A percentile compares a stretch with the other conserved stretches of the same genome.
Conservation (phyloP, 1,140 invertebrate species). For the Samia ricini region DNA sequence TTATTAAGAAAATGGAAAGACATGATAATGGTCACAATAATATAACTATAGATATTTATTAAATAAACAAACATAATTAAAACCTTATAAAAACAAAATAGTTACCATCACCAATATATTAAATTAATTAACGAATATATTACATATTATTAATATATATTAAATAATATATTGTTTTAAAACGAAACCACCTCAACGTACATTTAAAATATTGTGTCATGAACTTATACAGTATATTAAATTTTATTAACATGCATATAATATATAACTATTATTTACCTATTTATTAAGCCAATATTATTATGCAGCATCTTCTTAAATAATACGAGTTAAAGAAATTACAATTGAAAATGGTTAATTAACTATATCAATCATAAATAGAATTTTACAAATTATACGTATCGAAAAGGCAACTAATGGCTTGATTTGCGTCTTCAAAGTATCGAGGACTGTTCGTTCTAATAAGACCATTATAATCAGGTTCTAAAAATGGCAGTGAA, state of each 20-base stretch:
- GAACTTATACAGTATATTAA: too few relatives aligned
- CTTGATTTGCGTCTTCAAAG: conserved; percentile 67
- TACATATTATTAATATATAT: not conserved
- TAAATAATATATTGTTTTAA: not conserved
- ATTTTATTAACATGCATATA: too few relatives aligned
- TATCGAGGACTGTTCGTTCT: conserved; percentile 59
- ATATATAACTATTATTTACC: too few relatives aligned
- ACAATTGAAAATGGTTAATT: too few relatives aligned
- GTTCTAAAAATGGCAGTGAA: conserved; percentile 55
- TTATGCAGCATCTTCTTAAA: too few relatives aligned
- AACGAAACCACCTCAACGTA: not conserved
- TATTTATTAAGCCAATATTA: too few relatives aligned
- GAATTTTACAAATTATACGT: conserved; percentile 61
- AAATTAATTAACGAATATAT: not conserved
- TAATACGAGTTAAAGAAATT: too few relatives aligned
- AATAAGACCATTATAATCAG: conserved; percentile 59
- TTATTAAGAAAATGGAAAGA: too few relatives aligned
- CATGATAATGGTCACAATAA: too few relatives aligned
- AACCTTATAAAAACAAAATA: not conserved
- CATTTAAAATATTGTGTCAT: too few relatives aligned
- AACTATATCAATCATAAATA: too few relatives aligned
- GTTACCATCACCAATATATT: not conserved
- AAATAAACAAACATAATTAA: not conserved
- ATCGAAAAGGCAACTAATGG: conserved; percentile 62
- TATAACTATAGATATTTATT: not conserved